A percentile compares a stretch with the other conserved stretches of the same genome.
Conservation (phyloP, 2,888 invertebrate genomes). For the Eurytoma californica region DNA sequence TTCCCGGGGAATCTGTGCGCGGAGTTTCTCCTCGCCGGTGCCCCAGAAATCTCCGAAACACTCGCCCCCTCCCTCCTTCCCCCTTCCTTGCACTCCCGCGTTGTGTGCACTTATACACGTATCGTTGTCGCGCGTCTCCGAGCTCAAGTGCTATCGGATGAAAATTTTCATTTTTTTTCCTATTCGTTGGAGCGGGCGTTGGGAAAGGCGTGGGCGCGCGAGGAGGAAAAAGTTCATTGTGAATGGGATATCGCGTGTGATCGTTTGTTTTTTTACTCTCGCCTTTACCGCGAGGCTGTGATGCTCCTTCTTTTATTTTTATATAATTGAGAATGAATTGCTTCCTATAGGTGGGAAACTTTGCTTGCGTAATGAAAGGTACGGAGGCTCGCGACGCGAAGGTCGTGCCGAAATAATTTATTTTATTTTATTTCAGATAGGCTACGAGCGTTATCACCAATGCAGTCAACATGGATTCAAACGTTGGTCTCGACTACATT, state of each 20-base stretch:
- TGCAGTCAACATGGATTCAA: slow-evolving; percentile 86
- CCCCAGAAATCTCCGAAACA: slow-evolving; percentile 17
- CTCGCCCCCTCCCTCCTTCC: not conserved
- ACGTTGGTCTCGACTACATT: slow-evolving; percentile 95
- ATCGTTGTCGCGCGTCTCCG: not conserved
- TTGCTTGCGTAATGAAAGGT: not conserved
- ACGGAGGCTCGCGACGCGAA: not conserved
- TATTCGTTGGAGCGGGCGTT: no score
- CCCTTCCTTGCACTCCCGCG: no score
- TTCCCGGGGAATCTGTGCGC: slow-evolving; percentile 39
- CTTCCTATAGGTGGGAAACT: no score
- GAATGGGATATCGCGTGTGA: not conserved
- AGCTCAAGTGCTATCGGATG: slow-evolving; percentile 6
- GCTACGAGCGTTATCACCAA: slow-evolving; percentile 60
- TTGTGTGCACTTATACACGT: no score
- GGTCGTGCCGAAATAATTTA: not conserved
- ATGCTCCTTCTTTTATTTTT: slow-evolving; percentile 3
- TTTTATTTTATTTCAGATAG: slow-evolving; percentile 42
- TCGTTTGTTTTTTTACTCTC: not conserved
- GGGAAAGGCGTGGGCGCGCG: not conserved
- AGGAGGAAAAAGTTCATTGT: not conserved
- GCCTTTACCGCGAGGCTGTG: not conserved
- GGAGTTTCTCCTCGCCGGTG: not conserved
- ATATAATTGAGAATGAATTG: not conserved
- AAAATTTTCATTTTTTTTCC: not conserved